These are phyloP conservation scores for Schrankia costaestrigalis DNA, from an alignment of 2,888 invertebrate genomes.

Conservation along the genomic window DNA sequence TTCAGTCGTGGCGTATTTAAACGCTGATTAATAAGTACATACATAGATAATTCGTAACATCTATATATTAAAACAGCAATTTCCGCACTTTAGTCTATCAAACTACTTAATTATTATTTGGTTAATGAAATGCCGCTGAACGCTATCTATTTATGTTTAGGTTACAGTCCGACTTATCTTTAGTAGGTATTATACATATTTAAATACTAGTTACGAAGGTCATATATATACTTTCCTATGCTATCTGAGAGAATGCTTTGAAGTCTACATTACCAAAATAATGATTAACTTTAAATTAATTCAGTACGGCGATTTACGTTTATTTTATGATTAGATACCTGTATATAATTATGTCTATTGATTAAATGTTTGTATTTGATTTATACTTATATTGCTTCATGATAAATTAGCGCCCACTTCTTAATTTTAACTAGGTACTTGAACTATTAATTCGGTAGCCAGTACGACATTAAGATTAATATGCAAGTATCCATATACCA, in stretches of 20 bases:
- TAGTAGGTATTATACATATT: conserved; percentile 4
- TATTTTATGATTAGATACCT: no score
- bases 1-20: conserved; percentile 33
- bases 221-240: conserved; percentile 1
- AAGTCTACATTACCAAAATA: no score
- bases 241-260: conserved; percentile 2
- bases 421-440: no score
- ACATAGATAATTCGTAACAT: conserved; percentile 6
- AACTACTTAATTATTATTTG: conserved; percentile 11
- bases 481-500: not conserved
- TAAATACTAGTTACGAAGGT: no score
- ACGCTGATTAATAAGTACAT: conserved; percentile 25
- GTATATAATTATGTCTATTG: no score
- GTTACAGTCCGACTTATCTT: conserved; percentile 3
- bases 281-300: no score
- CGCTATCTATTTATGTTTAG: conserved; percentile 8
- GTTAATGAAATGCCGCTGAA: conserved; percentile 22
- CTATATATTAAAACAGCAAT: not conserved
- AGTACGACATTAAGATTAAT: conserved; percentile 2
- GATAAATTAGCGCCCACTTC: no score
- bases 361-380: no score
- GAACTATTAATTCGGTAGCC: conserved; percentile 8
- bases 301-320: no score
- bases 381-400: no score
- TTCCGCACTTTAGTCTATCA: conserved; percentile 20